Conservation (phyloP, 1,140 invertebrate genomes). For the Pogonus chalceus region DNA sequence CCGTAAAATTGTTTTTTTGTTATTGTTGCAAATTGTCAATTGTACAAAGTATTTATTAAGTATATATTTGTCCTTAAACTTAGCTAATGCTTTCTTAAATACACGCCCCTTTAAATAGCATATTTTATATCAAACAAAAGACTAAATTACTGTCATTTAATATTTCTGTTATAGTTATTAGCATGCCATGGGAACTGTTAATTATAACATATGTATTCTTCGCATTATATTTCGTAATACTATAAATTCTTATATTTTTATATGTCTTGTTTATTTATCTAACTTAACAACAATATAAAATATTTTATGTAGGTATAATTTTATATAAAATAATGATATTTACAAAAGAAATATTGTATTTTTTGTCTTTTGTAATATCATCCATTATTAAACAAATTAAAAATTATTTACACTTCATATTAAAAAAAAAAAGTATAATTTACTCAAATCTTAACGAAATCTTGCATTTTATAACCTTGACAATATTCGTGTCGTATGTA, state of each 20-base stretch:
- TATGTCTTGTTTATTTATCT: too few species aligned
- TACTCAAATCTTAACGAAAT: too few species aligned
- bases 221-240: background rate
- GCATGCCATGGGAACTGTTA: background rate
- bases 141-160: background rate
- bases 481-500: too few species aligned
- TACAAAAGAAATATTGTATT: too few species aligned
- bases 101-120: background rate
- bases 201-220: background rate
- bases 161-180: slow-evolving; percentile 1
- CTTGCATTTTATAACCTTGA: too few species aligned
- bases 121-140: background rate
- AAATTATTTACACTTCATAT: too few species aligned
- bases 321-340: too few species aligned
- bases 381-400: too few species aligned
- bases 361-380: too few species aligned
- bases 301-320: too few species aligned
- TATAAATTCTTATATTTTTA: background rate
- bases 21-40: background rate
- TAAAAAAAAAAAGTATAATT: too few species aligned
- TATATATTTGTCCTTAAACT: background rate
- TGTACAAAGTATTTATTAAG: background rate
- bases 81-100: background rate
- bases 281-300: too few species aligned
- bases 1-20: background rate